phyloP scores from a whole-genome alignment of 1,140 invertebrate species.

The Gryon sp. region DNA sequence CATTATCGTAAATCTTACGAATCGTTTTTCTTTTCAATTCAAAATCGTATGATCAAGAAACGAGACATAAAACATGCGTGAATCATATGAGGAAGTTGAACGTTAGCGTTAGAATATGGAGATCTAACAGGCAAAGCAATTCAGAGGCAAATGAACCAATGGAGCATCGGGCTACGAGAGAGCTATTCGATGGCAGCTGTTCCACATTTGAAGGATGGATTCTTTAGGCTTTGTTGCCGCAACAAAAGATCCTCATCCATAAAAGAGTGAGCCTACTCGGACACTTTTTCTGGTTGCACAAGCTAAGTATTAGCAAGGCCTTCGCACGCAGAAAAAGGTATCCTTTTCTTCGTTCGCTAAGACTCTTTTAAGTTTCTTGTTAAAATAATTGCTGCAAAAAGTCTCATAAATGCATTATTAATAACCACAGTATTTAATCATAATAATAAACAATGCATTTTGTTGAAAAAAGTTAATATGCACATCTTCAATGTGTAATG shows the following conservation, averaged over 20 bases:
- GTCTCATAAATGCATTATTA: no score
- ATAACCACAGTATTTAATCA: no score
- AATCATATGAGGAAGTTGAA: constrained; percentile 54
- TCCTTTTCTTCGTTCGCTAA: constrained; percentile 5
- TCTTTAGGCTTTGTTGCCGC: constrained; percentile 75
- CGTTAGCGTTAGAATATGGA: constrained; percentile 48
- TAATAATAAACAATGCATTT: no score
- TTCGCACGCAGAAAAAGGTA: constrained; percentile 22
- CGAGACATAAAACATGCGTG: constrained; percentile 23
- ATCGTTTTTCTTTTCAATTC: no score
- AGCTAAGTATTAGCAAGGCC: constrained; percentile 51
- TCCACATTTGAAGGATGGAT: constrained; percentile 78
- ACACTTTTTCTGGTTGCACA: constrained; percentile 40
- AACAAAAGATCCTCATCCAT: constrained; percentile 75
- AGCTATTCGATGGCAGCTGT: constrained; percentile 77
- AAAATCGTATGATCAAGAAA: no score
- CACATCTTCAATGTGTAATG: no score
- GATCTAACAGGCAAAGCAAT: constrained; percentile 48
- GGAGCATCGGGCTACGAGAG: constrained; percentile 54
- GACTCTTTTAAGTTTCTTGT: no score
- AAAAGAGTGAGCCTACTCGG: constrained; percentile 67
- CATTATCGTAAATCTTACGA: constrained; percentile 25
- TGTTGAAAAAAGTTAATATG: no score
- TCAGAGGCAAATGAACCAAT: constrained; percentile 58
- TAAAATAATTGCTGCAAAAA: background rate